Evolutionary conservation across 2,797 vertebrate genomes (phyloP), one percentile per base, ranked within the genome.

Genomic region (Ateles fusciceps): DNA sequence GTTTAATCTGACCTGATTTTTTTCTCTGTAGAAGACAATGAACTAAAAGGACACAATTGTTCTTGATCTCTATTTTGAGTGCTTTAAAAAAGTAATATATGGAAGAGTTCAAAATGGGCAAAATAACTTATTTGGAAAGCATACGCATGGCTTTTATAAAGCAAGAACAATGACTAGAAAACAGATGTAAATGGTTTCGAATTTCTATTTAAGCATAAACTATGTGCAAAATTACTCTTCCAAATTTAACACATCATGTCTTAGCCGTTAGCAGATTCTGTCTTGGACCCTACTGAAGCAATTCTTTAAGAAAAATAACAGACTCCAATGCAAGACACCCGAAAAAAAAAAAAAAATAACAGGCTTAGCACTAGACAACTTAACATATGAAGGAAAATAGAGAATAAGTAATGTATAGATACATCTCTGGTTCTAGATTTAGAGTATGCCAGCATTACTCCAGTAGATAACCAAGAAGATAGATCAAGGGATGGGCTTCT

Each of bases 1-100:
- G 61, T 13, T 86, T 89, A 44, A 57, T 74, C 21, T 57, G 52
- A 75, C 24, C 11, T 87, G 22, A 61, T 78, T 50, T 84, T 85
- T 89, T 92, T 30, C 74, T 87, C 33, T 55, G 6, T 55, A 75
- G 50, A 96, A 93, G 46, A 95, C 89, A 96, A 74, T 95, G 55
- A 96, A 88, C 71, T 89, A 42, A 95, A 85, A 85, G 52, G 50
- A 39, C 59, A 55, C 81, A 74, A 81, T 78, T 97, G 55, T 59
- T 68, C 42, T 81, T 14, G 11, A 93, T 36, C 24, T 84, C 52
- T 85, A 15, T 91, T 89, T 90, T 89, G 30, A 91, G 46, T 75
- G 55, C 46, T 91, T 97, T 83, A 88, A 79, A 92, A 74, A 85
- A 12, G 33, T 76, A 89, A 15, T 59, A 48, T 76, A 19, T 80